These are phyloP conservation scores for Penaeus japonicus DNA, from an alignment of 1,140 invertebrate genomes.

Conservation along the genomic window DNA sequence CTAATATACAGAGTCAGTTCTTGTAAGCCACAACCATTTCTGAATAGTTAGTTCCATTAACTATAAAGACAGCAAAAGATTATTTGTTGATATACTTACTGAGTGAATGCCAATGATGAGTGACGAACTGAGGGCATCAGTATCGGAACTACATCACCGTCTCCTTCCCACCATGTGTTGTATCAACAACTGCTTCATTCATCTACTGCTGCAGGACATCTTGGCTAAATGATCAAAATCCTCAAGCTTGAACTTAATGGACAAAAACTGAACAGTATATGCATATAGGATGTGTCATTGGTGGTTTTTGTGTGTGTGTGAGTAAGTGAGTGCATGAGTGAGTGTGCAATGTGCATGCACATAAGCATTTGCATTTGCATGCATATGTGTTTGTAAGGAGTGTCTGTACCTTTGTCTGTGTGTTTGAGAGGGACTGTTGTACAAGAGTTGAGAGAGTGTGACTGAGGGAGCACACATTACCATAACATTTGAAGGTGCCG, in stretches of 20 bases:
- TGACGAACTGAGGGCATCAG: conserved; percentile 4
- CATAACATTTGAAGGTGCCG: too few relatives aligned
- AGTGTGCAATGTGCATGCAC: too few relatives aligned
- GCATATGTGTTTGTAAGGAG: too few relatives aligned
- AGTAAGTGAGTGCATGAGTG: conserved; percentile 27
- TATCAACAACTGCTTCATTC: conserved; percentile 21
- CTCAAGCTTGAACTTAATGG: conserved; percentile 32
- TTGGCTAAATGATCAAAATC: conserved; percentile 46
- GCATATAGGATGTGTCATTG: conserved; percentile 16
- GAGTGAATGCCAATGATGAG: conserved; percentile 4
- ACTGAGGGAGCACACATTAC: too few relatives aligned
- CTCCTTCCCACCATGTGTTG: conserved; percentile 35
- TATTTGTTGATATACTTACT: conserved; percentile 29
- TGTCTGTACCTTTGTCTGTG: too few relatives aligned
- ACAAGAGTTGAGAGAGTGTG: too few relatives aligned
- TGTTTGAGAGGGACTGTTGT: too few relatives aligned
- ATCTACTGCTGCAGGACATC: conserved; percentile 23
- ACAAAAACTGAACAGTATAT: conserved; percentile 16
- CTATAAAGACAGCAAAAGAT: conserved; percentile 1
- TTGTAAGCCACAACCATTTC: conserved; percentile 46
- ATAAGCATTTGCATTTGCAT: too few relatives aligned
- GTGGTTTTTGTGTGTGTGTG: conserved; percentile 3
- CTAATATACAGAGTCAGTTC: conserved; percentile 46
- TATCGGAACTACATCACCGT: conserved; percentile 21
- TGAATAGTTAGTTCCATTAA: conserved; percentile 28